These are phyloP conservation scores for Epinephelus awoara DNA, from an alignment of 2,797 vertebrate genomes.

Conservation along the genomic window DNA sequence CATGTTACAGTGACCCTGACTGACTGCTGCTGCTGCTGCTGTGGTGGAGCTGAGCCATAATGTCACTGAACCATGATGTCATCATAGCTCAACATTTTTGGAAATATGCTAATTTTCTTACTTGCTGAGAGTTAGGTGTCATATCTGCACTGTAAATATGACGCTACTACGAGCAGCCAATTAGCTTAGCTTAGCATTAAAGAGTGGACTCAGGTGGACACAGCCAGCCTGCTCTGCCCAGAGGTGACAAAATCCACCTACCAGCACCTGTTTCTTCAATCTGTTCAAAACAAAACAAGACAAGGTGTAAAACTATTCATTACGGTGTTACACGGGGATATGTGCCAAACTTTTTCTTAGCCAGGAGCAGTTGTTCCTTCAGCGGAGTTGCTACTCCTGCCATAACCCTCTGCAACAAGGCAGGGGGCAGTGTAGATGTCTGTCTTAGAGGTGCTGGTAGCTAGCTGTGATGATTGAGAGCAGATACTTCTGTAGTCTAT, in stretches of 20 bases:
- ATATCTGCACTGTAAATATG: neutral
- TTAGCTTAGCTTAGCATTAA: constrained; percentile 9
- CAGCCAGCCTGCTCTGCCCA: too few species aligned
- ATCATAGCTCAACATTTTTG: neutral
- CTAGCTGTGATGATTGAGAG: too few species aligned
- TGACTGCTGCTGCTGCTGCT: constrained; percentile 8
- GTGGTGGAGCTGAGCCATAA: neutral
- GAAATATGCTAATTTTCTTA: neutral
- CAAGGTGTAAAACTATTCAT: neutral
- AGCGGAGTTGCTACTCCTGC: too few species aligned
- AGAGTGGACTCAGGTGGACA: neutral
- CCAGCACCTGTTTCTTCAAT: neutral
- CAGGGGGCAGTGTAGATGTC: too few species aligned
- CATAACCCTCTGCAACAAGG: too few species aligned
- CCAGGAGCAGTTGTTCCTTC: too few species aligned
- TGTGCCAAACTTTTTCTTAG: too few species aligned
- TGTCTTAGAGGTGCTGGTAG: too few species aligned
- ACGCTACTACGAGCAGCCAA: neutral
- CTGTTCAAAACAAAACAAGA: too few species aligned
- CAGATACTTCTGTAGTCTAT: too few species aligned
- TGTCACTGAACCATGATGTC: neutral
- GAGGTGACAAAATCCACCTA: neutral
- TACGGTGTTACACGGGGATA: too few species aligned
- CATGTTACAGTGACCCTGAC: constrained; percentile 24
- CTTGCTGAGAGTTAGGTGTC: neutral